phyloP scores from a whole-genome alignment of 2,113 vertebrate genomes.

The Cardinalis cardinalis region DNA sequence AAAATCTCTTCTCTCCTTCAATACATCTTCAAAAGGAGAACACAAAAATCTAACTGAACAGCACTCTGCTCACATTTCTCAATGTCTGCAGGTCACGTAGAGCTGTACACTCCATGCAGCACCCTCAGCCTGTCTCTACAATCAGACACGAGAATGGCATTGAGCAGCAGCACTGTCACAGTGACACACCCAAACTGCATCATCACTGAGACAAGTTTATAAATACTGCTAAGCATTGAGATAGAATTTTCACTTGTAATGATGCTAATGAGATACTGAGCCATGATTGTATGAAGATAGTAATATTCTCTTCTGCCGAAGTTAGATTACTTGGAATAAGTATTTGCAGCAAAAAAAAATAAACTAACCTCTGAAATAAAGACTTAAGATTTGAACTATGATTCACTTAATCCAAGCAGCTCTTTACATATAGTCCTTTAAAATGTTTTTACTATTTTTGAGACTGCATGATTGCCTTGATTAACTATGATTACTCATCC shows the following conservation, averaged over 20 bases:
- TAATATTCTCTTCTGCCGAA: neutral
- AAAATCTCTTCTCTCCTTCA: neutral
- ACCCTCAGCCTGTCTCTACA: neutral
- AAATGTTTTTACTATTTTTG: neutral
- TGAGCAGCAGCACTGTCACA: neutral
- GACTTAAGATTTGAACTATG: neutral
- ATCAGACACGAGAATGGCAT: neutral
- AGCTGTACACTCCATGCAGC: neutral
- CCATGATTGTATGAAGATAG: neutral
- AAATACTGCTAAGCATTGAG: neutral
- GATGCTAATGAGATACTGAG: neutral
- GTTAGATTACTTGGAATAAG: neutral
- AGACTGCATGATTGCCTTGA: neutral
- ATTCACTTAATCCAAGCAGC: neutral
- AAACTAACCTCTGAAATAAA: conserved; percentile 1
- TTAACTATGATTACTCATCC: neutral
- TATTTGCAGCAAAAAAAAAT: neutral
- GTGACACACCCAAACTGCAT: neutral
- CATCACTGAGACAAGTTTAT: neutral
- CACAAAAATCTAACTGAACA: neutral
- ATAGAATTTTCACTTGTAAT: neutral
- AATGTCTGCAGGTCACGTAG: neutral
- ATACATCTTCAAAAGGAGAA: neutral
- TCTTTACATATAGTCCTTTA: neutral
- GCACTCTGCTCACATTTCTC: conserved; percentile 16